Percentiles rank a stretch among this genome's conserved stretches.
Evolutionary conservation across 1,140 invertebrate genomes (phyloP).

Genomic region (Anadara kagoshimensis): DNA sequence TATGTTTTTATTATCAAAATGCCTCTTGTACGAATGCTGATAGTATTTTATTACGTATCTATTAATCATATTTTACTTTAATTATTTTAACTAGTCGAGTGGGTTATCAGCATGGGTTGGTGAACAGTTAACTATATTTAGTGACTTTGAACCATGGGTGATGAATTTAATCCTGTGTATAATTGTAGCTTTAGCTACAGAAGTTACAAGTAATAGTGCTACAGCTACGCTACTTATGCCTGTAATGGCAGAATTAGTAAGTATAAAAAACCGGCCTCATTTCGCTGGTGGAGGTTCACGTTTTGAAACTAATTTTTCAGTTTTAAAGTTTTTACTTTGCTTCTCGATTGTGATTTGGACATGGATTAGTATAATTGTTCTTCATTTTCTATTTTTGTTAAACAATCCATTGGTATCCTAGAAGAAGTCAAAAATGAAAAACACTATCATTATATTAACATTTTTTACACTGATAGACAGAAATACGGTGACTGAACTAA

Average conservation of each 20-base stretch:
- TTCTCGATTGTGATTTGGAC: too few species aligned
- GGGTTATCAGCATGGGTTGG: slow-evolving; percentile 64
- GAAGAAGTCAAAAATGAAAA: neutral
- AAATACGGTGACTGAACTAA: too few species aligned
- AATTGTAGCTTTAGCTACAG: slow-evolving; percentile 73
- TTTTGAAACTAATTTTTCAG: too few species aligned
- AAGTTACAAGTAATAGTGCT: slow-evolving; percentile 76
- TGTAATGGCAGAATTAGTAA: slow-evolving; percentile 72
- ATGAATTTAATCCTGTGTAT: slow-evolving; percentile 67
- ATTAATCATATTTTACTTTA: too few species aligned
- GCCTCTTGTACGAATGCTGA: too few species aligned
- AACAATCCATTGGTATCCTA: neutral
- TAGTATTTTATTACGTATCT: too few species aligned
- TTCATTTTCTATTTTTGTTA: neutral
- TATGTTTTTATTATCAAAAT: too few species aligned
- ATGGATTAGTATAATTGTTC: too few species aligned
- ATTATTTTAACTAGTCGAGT: slow-evolving; percentile 52
- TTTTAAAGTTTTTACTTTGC: too few species aligned
- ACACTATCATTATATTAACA: too few species aligned
- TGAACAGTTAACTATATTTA: slow-evolving; percentile 47
- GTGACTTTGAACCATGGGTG: slow-evolving; percentile 54
- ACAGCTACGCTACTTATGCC: slow-evolving; percentile 76
- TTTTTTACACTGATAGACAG: neutral
- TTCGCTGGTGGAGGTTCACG: too few species aligned
- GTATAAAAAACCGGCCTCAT: too few species aligned